Percentiles rank a stretch among this genome's conserved stretches.
Conservation (phyloP, 2,888 invertebrate species). For the Matsumyia berberina region DNA sequence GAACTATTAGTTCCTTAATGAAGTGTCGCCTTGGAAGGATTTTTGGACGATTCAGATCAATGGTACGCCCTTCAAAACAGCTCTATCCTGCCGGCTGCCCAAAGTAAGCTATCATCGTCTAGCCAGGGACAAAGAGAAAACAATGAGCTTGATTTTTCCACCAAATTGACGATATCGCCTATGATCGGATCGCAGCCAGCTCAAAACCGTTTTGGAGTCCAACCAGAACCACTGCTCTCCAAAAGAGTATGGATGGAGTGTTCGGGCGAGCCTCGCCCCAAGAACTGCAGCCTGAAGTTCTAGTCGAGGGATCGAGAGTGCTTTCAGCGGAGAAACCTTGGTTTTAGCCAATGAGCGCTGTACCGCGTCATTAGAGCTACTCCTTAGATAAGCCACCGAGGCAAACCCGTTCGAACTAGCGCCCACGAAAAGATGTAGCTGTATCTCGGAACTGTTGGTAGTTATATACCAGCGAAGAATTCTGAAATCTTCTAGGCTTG, state of each 20-base stretch:
- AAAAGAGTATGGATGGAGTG: slow-evolving; percentile 62
- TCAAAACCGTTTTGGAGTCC: slow-evolving; percentile 76
- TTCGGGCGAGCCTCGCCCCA: slow-evolving; percentile 66
- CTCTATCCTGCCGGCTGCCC: too few species aligned
- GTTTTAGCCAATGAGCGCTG: slow-evolving; percentile 27
- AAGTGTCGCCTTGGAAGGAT: neutral
- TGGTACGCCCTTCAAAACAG: too few species aligned
- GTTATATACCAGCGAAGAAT: neutral
- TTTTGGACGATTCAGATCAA: neutral
- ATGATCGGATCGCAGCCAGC: slow-evolving; percentile 75
- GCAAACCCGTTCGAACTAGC: slow-evolving; percentile 64
- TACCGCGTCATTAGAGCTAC: neutral
- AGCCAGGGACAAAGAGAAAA: too few species aligned
- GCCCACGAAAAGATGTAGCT: slow-evolving; percentile 70
- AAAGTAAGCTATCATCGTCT: too few species aligned
- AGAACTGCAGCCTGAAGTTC: slow-evolving; percentile 77
- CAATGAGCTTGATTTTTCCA: neutral
- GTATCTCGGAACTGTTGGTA: neutral
- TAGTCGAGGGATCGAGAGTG: slow-evolving; percentile 66
- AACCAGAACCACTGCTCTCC: slow-evolving; percentile 64
- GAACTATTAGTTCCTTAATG: neutral
- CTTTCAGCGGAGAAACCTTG: slow-evolving; percentile 40
- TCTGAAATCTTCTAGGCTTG: neutral
- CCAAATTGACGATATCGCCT: slow-evolving; percentile 74
- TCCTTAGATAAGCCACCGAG: slow-evolving; percentile 53